Conservation (phyloP, 2,113 vertebrate genomes). For the Gulo gulo region DNA sequence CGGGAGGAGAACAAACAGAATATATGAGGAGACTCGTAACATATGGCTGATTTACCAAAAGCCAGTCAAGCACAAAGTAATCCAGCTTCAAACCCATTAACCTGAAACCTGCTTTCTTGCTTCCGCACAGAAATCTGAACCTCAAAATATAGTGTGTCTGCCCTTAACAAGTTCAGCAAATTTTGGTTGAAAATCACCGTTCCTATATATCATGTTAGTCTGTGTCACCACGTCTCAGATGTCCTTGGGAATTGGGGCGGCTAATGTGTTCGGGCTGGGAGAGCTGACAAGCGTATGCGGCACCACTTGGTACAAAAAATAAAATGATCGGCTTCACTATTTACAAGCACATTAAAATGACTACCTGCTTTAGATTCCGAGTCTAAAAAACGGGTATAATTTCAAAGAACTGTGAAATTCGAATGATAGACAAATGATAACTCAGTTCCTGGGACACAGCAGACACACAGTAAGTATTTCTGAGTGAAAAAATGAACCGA, state of each 20-base stretch:
- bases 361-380: neutral
- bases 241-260: neutral
- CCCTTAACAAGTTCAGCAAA: constrained; percentile 57
- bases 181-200: constrained; percentile 27
- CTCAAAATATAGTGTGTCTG: constrained; percentile 33
- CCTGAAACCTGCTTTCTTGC: constrained; percentile 38
- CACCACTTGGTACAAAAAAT: neutral
- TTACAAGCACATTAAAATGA: neutral
- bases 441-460: neutral
- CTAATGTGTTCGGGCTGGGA: neutral
- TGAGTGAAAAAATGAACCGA: neutral
- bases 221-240: neutral
- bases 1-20: neutral
- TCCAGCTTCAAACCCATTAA: constrained; percentile 48
- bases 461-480: neutral
- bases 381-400: neutral
- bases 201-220: neutral
- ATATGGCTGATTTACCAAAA: neutral
- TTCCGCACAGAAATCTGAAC: constrained; percentile 24
- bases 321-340: neutral
- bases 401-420: neutral
- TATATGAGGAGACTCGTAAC: neutral
- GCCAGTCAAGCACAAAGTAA: constrained; percentile 31
- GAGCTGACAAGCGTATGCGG: neutral
- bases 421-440: neutral